Conservation (phyloP, 2,797 vertebrate genomes). For the Staurois parvus region DNA sequence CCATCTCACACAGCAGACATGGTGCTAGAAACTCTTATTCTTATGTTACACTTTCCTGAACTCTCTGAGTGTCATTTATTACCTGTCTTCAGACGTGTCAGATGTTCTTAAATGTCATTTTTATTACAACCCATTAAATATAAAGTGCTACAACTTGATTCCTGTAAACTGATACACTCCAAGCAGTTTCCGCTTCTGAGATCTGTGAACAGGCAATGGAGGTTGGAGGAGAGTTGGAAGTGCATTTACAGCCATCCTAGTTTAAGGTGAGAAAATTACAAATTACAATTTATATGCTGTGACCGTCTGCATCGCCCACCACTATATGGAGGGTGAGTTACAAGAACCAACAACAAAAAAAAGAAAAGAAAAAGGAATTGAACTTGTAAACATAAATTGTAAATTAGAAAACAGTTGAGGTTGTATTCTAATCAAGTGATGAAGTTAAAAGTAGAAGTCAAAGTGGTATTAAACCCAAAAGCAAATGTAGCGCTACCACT, state of each 20-base stretch:
- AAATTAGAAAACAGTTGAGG: too few relatives aligned
- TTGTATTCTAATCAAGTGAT: too few relatives aligned
- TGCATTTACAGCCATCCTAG: conserved; percentile 12
- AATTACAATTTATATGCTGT: neutral
- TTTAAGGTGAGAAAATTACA: neutral
- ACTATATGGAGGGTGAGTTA: too few relatives aligned
- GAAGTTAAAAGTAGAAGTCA: too few relatives aligned
- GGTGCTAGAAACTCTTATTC: neutral
- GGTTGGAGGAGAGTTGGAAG: neutral
- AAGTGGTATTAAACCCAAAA: too few relatives aligned
- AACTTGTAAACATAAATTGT: too few relatives aligned
- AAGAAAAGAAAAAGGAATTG: too few relatives aligned
- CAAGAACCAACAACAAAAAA: too few relatives aligned
- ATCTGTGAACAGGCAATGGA: neutral
- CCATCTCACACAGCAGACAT: neutral
- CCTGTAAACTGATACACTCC: conserved; percentile 30
- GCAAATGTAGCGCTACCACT: too few relatives aligned
- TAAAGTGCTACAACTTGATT: conserved; percentile 26
- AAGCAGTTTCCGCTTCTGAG: neutral
- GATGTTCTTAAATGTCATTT: conserved; percentile 49
- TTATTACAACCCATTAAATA: conserved; percentile 51
- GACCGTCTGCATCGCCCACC: too few relatives aligned
- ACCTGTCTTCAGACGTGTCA: conserved; percentile 30
- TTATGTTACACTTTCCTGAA: conserved; percentile 8
- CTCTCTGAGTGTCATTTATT: conserved; percentile 34